Evolutionary conservation across 1,140 invertebrate genomes (phyloP), one percentile per base, ranked within the genome.

Genomic region (Lamellibrachia luymesi): DNA sequence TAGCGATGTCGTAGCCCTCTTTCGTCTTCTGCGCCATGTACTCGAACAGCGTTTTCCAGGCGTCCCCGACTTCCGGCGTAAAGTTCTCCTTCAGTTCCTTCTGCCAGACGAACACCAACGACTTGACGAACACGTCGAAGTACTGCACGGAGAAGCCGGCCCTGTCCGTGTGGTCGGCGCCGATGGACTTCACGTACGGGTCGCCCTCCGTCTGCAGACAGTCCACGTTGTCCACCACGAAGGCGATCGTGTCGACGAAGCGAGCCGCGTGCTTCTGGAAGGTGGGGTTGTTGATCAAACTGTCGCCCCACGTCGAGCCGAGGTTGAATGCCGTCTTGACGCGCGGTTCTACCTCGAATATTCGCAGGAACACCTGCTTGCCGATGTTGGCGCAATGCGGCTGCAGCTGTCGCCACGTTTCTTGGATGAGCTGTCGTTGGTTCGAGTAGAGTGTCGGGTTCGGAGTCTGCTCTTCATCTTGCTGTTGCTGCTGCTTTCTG

Each of bases 161-260:
- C 90, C 94, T 94, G 51, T 94, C 64, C 25, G 94, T 94, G 91
- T 95, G 95, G 50, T 94, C 90, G 50, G 92, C 93, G 13, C 94
- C 95, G 50, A 95, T 92, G 2, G 93, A 92, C 52, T 94, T 91
- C 13, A 95, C 90, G 25, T 80, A 80, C 8, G 64, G 64, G 64
- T 80, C 64, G 27, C 93, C 52, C 80, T 93, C 90, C 50, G 80
- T 91, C 38, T 38, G n/a, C 5, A 95, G 94, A 90, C 95, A 94
- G n/a, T 95, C 95, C 2, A 95, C 94, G 6, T 94, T 95, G 6
- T 94, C 95, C 2, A 80, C 64, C 2, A 80, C 64, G 64, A 2
- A 80, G 4, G 94, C 94, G 38, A 95, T 94, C 10, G 94, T 94
- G 89, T 95, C 94, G 94, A 95, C 95, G 92, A 95, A 95, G 17